These are phyloP conservation scores for Hippocampus kuda DNA, from an alignment of 2,797 vertebrate species.

Conservation along the genomic window DNA sequence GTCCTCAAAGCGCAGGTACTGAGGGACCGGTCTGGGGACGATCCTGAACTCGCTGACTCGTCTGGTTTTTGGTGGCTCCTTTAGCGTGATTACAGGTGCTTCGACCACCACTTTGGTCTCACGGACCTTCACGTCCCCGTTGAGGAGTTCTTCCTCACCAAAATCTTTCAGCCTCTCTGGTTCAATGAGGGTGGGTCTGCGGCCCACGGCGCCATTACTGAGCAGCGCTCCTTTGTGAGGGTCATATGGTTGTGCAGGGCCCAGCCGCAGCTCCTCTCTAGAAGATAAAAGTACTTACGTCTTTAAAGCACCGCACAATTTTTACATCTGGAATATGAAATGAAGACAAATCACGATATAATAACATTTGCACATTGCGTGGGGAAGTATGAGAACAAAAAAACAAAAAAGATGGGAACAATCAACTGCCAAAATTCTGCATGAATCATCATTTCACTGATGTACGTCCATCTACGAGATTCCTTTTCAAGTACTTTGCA, in stretches of 20 bases:
- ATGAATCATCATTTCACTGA: neutral
- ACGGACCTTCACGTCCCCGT: conserved; percentile 68
- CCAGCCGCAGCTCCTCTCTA: conserved; percentile 65
- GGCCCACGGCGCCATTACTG: conserved; percentile 60
- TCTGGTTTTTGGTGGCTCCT: conserved; percentile 60
- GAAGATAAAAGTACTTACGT: neutral
- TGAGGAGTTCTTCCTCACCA: conserved; percentile 78
- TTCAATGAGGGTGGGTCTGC: conserved; percentile 68
- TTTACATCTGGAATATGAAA: neutral
- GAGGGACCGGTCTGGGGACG: conserved; percentile 42
- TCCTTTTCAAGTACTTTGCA: neutral
- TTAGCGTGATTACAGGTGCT: conserved; percentile 57
- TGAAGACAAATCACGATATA: neutral
- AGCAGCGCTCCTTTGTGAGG: conserved; percentile 42
- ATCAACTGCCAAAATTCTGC: neutral
- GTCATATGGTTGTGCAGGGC: conserved; percentile 41
- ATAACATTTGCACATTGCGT: neutral
- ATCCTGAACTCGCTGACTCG: conserved; percentile 47
- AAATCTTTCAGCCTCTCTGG: conserved; percentile 85
- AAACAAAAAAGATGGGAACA: neutral
- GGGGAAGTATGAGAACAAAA: neutral
- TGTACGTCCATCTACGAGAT: neutral
- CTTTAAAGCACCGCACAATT: neutral
- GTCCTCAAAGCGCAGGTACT: conserved; percentile 79
- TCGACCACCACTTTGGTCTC: conserved; percentile 58